Conservation (phyloP, 2,113 vertebrate species). For the Cettia cetti region DNA sequence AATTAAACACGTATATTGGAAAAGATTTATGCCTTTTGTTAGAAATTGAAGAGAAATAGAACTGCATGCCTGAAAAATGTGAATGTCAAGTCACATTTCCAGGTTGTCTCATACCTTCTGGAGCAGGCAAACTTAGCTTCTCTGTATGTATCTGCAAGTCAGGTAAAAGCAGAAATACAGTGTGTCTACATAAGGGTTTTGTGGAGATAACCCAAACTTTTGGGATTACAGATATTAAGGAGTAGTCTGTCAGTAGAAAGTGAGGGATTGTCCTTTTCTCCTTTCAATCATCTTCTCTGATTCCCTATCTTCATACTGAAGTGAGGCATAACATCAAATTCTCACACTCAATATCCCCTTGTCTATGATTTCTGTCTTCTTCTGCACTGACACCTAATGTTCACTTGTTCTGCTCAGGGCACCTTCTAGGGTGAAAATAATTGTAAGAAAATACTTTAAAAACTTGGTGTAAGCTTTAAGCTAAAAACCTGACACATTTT, state of each 20-base stretch:
- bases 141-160: neutral
- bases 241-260: neutral
- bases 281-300: neutral
- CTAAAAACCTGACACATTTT: slow-evolving; percentile 29
- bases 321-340: neutral
- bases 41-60: neutral
- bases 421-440: neutral
- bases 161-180: neutral
- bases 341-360: neutral
- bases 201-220: neutral
- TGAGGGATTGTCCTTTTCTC: neutral
- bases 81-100: neutral
- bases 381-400: neutral
- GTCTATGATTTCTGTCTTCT: neutral
- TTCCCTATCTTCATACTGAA: neutral
- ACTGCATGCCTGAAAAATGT: neutral
- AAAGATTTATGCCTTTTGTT: neutral
- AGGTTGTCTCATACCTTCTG: neutral
- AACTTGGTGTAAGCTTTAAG: neutral
- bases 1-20: neutral
- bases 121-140: neutral
- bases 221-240: neutral
- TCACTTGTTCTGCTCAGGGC: neutral
- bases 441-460: neutral
- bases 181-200: neutral